Evolutionary conservation across 2,797 vertebrate species (phyloP).

Genomic region (Cyprinella venusta): DNA sequence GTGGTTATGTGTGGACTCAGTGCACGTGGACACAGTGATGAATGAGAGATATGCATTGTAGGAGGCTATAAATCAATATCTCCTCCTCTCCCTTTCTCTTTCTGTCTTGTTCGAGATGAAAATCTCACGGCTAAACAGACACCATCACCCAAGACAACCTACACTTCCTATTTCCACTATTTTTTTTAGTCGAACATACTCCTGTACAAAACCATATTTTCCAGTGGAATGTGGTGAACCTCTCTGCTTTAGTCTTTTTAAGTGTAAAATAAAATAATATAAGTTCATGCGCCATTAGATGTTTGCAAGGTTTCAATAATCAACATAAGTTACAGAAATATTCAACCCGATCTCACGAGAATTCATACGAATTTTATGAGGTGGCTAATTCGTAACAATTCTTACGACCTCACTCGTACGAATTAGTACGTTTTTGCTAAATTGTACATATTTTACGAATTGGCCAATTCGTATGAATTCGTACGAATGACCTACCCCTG

Average conservation of each 20-base stretch:
- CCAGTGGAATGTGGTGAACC: not conserved
- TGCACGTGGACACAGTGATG: constrained; percentile 72
- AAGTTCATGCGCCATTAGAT: not conserved
- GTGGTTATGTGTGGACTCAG: constrained; percentile 24
- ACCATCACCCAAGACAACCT: constrained; percentile 42
- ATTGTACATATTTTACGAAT: too few relatives aligned
- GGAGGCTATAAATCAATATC: constrained; percentile 77
- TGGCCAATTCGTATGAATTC: too few relatives aligned
- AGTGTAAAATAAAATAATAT: not conserved
- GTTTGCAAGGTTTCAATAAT: not conserved
- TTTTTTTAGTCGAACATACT: constrained; percentile 25
- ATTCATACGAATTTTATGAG: too few relatives aligned
- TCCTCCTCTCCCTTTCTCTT: constrained; percentile 55
- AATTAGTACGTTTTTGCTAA: too few relatives aligned
- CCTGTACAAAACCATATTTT: not conserved
- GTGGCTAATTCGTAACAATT: too few relatives aligned
- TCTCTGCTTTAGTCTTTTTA: not conserved
- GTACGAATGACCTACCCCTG: too few relatives aligned
- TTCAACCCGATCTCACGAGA: too few relatives aligned
- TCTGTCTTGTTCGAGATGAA: constrained; percentile 64
- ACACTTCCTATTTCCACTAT: constrained; percentile 49
- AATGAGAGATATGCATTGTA: constrained; percentile 69
- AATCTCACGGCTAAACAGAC: constrained; percentile 68
- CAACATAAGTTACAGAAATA: not conserved
- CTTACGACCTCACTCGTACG: too few relatives aligned